Percentiles rank a stretch among this genome's conserved stretches.
Conservation (phyloP, 2,113 vertebrate genomes). For the Falcunculus frontatus region DNA sequence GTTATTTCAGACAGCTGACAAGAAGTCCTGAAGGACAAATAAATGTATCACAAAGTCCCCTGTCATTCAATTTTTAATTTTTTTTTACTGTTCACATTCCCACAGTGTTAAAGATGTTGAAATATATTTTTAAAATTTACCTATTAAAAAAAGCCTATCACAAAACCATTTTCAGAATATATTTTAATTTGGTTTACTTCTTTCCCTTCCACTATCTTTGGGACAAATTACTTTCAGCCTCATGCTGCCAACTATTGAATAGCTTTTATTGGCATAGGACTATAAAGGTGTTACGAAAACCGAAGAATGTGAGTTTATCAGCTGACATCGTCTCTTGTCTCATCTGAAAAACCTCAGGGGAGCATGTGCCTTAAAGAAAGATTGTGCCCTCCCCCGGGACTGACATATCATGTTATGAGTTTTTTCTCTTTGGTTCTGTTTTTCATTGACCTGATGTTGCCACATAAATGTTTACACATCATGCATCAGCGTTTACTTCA, state of each 20-base stretch:
- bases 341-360: neutral
- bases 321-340: neutral
- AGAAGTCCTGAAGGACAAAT: neutral
- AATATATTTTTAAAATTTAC: neutral
- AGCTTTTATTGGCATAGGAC: neutral
- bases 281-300: neutral
- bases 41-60: neutral
- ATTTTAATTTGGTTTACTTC: neutral
- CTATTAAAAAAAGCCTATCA: neutral
- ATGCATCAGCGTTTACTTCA: neutral
- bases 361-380: neutral
- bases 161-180: neutral
- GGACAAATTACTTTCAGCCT: neutral
- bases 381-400: neutral
- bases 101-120: neutral
- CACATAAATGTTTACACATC: neutral
- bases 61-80: neutral
- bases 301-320: neutral
- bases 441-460: neutral
- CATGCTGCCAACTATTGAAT: neutral
- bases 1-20: neutral
- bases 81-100: neutral
- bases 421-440: neutral
- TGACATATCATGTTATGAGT: rapidly evolving
- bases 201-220: neutral